Evolutionary conservation across 2,888 invertebrate species (phyloP), one percentile per base, ranked within the genome.

Genomic region (Drosophila dives): DNA sequence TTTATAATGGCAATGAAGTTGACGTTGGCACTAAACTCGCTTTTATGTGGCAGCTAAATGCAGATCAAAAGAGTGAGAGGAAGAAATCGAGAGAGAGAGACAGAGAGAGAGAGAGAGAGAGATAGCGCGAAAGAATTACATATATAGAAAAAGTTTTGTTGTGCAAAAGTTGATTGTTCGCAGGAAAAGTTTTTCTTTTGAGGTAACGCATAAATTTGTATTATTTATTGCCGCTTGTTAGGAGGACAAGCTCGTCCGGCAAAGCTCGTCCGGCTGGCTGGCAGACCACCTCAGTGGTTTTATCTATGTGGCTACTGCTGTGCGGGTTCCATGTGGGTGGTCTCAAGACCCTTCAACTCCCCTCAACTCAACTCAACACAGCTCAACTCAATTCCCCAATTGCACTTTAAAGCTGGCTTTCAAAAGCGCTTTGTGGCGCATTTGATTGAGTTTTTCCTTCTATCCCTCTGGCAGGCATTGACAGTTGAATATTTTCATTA

Each of bases 1-100:
- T 85, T 85, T 85, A 68, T 89, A 89, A 85, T 87, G 83, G 88
- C 80, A 82, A 85, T 85, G 68, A 82, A 85, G 85, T 85, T 87
- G 82, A 84, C 89, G 85, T 84, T 84, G 34, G 60, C 76, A 66
- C 71, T 75, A 76, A 66, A 53, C 72, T 59, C 58, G 54, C 34
- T 45, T 38, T 33, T 51, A 15, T 55, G n/a, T 23, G 33, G 1
- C 17, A 48, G 2, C 15, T 15, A 54, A 38, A 32, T 26, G 50
- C 32, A 51, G 11, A 29, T 34, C 11, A n/a, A 49, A 32, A 20
- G 32, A 3, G 5, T 17, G 29, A 17, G 42, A 10, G 23, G n/a
- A 53, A 56, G 55, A 62, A 34, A 58, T 45, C 29, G 4, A 40
- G 33, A 56, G 40, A 59, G 51, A 29, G 6, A 36, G 32, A 10